Evolutionary conservation across 2,888 invertebrate genomes (phyloP), one percentile per base, ranked within the genome.

Genomic region (Andrena flavipes): DNA sequence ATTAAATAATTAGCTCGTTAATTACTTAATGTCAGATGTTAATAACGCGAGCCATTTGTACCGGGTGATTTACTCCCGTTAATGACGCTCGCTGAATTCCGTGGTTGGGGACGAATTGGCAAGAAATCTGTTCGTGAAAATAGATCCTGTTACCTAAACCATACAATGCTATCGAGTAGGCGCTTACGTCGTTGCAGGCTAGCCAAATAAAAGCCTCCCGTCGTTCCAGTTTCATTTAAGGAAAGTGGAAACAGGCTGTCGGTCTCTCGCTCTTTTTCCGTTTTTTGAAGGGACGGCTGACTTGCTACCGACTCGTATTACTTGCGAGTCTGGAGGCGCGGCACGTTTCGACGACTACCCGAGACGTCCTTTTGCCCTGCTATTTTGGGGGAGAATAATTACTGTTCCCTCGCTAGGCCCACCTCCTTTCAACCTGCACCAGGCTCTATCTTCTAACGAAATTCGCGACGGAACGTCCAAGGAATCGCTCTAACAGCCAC

Each of bases 361-460:
- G 30, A 73, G 16, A 63, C 72, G 72, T 68, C 76, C 20, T 23
- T 56, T 51, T 1, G 16, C 29, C 63, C 54, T 71, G 30, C 56
- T 74, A 76, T 74, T 84, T 70, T 60, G 68, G 23, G 62, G 30
- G 62, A 56, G 59, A 86, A 85, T 74, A 84, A 85, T 84, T 76
- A 72, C 76, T 62, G 51, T 77, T 59, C 69, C 54, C 64, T 74
- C 80, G 48, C 69, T 29, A 59, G n/a, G 56, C 7, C 51, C 26
- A 7, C 10, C 10, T 5, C 26, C 42, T 56, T 72, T 51, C 51
- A 20, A 59, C 33, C 23, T 64, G 70, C 29, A 16, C 26, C 16
- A 3, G 16, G 20, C 10, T 59, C 49, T 20, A 54, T 63, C 35
- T n/a, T 42, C n/a, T 7, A 56, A 42, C 26, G 59, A 64, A 76